Evolutionary conservation across 2,888 invertebrate species (phyloP), one percentile per base, ranked within the genome.

Genomic region (Apodemia zela): DNA sequence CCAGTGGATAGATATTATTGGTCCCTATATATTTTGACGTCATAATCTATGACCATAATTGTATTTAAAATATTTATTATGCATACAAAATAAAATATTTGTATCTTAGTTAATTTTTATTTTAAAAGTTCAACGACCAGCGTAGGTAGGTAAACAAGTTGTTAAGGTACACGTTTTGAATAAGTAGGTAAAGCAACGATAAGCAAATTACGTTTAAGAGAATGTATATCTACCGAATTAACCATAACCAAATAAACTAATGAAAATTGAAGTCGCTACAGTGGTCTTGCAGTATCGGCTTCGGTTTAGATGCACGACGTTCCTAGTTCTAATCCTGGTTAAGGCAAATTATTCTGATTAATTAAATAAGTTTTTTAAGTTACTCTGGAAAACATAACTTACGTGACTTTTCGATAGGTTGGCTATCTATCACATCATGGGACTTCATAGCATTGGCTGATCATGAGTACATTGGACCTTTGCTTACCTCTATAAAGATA

Each of bases 91-190:
- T 10, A 15, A n/a, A n/a, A 15, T n/a, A 15, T 42, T 42, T 42
- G 15, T 15, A 4, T 42, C 38, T 38, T 38, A 42, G 15, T 42
- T 42, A 15, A 42, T 15, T 15, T 15, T 42, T 42, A 15, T 54
- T 54, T 54, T 13, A 29, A 15, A 13, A 29, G 54, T 57, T 57
- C 54, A 57, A 57, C 15, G 54, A 57, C 54, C 54, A 57, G 54
- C 54, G 54, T 57, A 25, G 54, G 54, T 57, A 25, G 54, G 54
- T 57, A 57, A 57, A 57, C 54, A 57, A 57, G 54, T 57, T 57
- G 54, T 25, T 1, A 21, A 47, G 45, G 54, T 57, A 57, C 54
- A 29, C 54, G 54, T 57, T 57, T 57, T 25, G n/a, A n/a, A 57
- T 25, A 57, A 57, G 54, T 57, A 57, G 54, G 54, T 57, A 57